Evolutionary conservation across 2,888 invertebrate genomes (phyloP), one percentile per base, ranked within the genome.

Genomic region (Eupithecia inturbata): DNA sequence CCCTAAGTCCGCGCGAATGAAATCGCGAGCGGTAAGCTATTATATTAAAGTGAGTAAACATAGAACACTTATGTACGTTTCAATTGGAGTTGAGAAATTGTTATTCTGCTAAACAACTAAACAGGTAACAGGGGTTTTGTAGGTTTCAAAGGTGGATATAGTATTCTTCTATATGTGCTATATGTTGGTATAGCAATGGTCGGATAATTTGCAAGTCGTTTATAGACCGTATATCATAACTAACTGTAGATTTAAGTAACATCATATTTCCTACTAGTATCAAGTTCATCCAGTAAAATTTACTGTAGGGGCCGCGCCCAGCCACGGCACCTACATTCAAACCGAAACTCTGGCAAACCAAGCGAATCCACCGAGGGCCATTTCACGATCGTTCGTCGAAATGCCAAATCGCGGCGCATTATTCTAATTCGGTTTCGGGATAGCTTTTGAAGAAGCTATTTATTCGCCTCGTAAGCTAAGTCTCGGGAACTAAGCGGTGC

Each of bases 361-460:
- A 88, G 84, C 89, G 87, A 92, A 92, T 92, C 93, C 94, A 91
- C 92, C 81, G 92, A 92, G 92, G 90, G 90, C 90, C 86, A 89
- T 92, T 93, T 69, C 73, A 62, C 88, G 84, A 87, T 92, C 91
- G 92, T 92, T 93, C 92, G 94, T 92, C 90, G 92, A 91, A 93
- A 93, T 87, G 90, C 92, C 90, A 93, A 94, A 94, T 94, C 92
- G 92, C 87, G 89, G 89, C 86, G 89, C 93, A 94, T 94, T 94
- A 94, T 94, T 94, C 93, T 94, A 94, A 94, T 94, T 93, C 90
- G 90, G 89, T 89, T 91, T 89, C 89, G 85, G 89, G 90, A 92
- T 93, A 91, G 93, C 93, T 94, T 92, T 91, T 88, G 90, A 92
- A 93, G 91, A 89, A 91, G 92, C 92, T 92, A 93, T 93, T 93